phyloP scores from a whole-genome alignment of 2,113 vertebrate species.

The Pangasianodon hypophthalmus region DNA sequence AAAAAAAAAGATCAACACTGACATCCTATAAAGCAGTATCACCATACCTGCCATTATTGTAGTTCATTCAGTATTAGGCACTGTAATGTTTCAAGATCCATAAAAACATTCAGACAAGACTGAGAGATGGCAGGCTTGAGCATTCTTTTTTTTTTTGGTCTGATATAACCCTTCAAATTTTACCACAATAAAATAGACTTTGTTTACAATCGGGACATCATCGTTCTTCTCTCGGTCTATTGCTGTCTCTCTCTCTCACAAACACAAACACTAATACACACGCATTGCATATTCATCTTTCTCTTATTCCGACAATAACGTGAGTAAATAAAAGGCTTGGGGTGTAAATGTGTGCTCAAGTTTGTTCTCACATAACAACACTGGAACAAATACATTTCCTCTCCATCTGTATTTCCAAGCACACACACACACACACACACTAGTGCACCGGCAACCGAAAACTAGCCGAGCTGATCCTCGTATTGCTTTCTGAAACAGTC shows the following conservation, averaged over 20 bases:
- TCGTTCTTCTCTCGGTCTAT: not conserved
- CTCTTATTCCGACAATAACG: constrained; percentile 18
- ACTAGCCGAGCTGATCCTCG: constrained; percentile 88
- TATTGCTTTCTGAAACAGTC: constrained; percentile 95
- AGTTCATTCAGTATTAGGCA: constrained; percentile 54
- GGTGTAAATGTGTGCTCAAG: constrained; percentile 28
- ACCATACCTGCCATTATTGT: constrained; percentile 39
- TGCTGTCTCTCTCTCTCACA: not conserved
- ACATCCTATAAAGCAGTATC: constrained; percentile 56
- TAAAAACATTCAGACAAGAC: constrained; percentile 33
- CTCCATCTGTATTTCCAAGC: not conserved
- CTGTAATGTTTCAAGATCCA: constrained; percentile 48
- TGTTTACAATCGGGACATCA: constrained; percentile 4
- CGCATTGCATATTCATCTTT: constrained; percentile 20
- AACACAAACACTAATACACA: not conserved
- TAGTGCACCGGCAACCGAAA: not conserved
- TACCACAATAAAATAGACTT: not conserved
- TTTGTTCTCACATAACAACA: constrained; percentile 11
- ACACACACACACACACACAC: constrained; percentile 27
- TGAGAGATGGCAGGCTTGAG: constrained; percentile 37
- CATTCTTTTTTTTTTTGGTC: constrained; percentile 15
- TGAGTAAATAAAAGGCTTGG: constrained; percentile 35
- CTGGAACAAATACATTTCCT: not conserved
- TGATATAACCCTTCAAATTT: constrained; percentile 10
- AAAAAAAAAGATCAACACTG: constrained; percentile 47